phyloP scores from a whole-genome alignment of 2,797 vertebrate species.

The Setipinna tenuifilis region DNA sequence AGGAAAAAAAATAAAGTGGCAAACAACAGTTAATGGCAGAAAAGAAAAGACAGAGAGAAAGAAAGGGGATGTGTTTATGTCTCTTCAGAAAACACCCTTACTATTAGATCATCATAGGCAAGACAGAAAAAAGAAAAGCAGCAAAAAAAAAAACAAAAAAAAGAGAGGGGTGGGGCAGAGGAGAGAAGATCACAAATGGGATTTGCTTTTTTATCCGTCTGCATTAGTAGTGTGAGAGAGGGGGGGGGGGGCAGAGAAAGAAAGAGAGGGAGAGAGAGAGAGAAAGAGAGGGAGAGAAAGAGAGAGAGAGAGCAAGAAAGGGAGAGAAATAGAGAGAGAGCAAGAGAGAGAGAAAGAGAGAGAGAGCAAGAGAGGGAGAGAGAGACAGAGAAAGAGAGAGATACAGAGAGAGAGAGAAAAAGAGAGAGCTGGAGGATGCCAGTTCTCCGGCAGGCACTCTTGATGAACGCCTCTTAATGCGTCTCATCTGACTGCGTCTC shows the following conservation, averaged over 20 bases:
- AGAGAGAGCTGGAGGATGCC: neutral
- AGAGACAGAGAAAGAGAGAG: too few relatives aligned
- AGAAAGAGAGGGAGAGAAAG: too few relatives aligned
- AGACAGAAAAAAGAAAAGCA: neutral
- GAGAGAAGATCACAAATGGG: slow-evolving; percentile 18
- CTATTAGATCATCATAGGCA: neutral
- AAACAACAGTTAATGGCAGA: neutral
- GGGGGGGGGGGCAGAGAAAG: too few relatives aligned
- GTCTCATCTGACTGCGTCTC: slow-evolving; percentile 62
- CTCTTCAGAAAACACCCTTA: neutral
- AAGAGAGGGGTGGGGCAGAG: neutral
- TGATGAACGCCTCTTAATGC: slow-evolving; percentile 62
- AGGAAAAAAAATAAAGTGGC: neutral
- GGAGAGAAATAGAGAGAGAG: too few relatives aligned
- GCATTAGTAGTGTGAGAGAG: slow-evolving; percentile 48
- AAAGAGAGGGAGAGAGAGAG: too few relatives aligned
- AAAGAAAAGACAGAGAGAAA: too few relatives aligned
- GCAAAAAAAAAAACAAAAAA: neutral
- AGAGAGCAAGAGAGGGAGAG: too few relatives aligned
- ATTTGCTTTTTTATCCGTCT: slow-evolving; percentile 59
- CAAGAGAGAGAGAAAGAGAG: too few relatives aligned
- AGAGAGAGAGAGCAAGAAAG: too few relatives aligned
- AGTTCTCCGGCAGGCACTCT: neutral
- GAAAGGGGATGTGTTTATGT: neutral
- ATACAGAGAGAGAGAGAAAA: too few relatives aligned